Conservation (phyloP, 2,113 vertebrate species). For the Fulica atra region DNA sequence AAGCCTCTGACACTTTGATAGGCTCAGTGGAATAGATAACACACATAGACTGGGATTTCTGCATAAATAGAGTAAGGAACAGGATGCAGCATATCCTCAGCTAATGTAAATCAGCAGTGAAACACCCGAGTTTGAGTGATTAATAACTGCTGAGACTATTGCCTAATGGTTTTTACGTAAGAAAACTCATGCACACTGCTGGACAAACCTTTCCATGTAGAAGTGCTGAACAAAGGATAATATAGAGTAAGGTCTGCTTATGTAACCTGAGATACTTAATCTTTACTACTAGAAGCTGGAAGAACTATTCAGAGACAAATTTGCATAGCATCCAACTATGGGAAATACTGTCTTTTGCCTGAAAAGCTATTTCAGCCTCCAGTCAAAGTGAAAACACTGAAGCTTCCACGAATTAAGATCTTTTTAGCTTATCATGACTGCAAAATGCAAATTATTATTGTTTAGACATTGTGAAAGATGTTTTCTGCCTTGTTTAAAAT, state of each 20-base stretch:
- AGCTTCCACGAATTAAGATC: neutral
- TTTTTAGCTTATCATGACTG: neutral
- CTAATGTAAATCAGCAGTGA: conserved; percentile 9
- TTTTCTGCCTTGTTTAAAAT: neutral
- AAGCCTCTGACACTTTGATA: conserved; percentile 35
- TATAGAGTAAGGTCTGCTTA: neutral
- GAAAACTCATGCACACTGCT: neutral
- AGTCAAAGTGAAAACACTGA: neutral
- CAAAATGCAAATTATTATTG: neutral
- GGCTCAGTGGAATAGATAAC: conserved; percentile 14
- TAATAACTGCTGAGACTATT: neutral
- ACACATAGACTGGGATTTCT: neutral
- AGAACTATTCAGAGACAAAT: neutral
- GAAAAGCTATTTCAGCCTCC: neutral
- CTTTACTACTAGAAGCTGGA: neutral
- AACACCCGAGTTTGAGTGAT: neutral
- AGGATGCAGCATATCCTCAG: neutral
- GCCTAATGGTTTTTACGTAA: neutral
- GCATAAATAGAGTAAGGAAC: neutral
- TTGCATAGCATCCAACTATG: neutral
- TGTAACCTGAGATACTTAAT: neutral
- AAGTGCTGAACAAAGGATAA: neutral
- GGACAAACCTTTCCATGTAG: neutral
- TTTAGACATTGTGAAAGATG: neutral
- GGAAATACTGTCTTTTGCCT: neutral